These are phyloP conservation scores for Pollicipes pollicipes DNA, from an alignment of 1,140 invertebrate genomes.

Conservation along the genomic window DNA sequence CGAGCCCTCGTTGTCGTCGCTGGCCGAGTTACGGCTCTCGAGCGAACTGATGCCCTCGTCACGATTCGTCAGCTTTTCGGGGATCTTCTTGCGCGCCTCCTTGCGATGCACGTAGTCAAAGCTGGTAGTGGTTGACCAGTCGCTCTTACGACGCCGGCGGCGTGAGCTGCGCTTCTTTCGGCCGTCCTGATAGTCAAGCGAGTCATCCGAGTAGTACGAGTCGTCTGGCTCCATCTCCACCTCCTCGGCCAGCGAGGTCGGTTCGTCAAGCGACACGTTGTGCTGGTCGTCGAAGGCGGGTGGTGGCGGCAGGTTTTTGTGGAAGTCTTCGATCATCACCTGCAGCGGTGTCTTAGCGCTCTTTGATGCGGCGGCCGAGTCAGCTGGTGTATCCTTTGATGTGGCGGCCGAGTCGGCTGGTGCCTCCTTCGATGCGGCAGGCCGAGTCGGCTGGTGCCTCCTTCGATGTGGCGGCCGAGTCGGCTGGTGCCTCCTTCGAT, in stretches of 20 bases:
- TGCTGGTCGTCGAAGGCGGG: conserved; percentile 47
- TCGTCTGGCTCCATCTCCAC: neutral
- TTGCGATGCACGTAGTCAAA: neutral
- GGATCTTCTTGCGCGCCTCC: neutral
- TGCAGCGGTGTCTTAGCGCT: conserved; percentile 15
- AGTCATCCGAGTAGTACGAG: conserved; percentile 4
- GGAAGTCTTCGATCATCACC: conserved; percentile 18
- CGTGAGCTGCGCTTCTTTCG: neutral
- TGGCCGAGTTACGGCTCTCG: conserved; percentile 1
- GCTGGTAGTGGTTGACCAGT: neutral
- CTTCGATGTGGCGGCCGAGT: no score
- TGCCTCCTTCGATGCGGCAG: conserved; percentile 9
- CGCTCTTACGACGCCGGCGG: neutral
- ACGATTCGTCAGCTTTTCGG: neutral
- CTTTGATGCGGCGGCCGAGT: neutral
- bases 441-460: no score
- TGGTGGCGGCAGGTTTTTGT: conserved; percentile 26
- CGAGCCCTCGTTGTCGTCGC: neutral
- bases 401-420: no score
- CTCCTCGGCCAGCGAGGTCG: neutral
- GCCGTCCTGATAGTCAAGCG: neutral
- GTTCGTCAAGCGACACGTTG: neutral
- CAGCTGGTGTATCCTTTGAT: no score
- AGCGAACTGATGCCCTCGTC: conserved; percentile 4
- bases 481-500: no score